These are phyloP conservation scores for Andricus curvator DNA, from an alignment of 2,888 invertebrate species.

Conservation along the genomic window DNA sequence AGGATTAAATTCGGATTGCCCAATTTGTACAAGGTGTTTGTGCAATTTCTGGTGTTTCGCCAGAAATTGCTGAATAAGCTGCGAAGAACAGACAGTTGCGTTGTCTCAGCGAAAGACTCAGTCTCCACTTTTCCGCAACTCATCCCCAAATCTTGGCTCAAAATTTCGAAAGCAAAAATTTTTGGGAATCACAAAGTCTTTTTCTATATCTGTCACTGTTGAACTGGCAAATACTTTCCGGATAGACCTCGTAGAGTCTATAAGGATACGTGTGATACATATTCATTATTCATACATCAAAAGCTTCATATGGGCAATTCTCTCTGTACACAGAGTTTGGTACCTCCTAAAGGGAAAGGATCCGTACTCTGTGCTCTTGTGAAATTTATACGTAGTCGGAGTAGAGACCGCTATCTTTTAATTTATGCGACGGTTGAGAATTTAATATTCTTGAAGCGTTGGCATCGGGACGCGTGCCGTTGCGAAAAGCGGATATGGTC, in stretches of 20 bases:
- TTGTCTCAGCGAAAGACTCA: no score
- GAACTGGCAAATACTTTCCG: no score
- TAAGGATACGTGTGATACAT: not conserved
- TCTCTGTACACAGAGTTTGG: not conserved
- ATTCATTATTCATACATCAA: not conserved
- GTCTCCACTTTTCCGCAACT: no score
- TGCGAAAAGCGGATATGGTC: constrained; percentile 55
- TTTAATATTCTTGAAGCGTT: constrained; percentile 73
- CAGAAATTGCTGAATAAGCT: no score
- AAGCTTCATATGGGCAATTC: not conserved
- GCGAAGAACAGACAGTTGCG: no score
- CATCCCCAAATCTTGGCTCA: no score
- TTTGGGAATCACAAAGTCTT: no score
- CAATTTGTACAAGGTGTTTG: no score
- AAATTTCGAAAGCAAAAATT: no score
- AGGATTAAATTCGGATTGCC: no score
- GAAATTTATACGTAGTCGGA: constrained; percentile 69
- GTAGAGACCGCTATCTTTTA: constrained; percentile 74
- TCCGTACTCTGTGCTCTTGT: constrained; percentile 41
- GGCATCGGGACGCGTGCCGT: constrained; percentile 67
- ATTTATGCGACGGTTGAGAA: constrained; percentile 75
- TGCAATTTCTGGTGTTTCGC: no score
- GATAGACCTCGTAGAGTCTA: not conserved
- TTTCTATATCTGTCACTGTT: no score
- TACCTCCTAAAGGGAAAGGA: constrained; percentile 20